Base-by-base conservation (phyloP, 2,797 vertebrate species). In the Molossus alvarezi region DNA sequence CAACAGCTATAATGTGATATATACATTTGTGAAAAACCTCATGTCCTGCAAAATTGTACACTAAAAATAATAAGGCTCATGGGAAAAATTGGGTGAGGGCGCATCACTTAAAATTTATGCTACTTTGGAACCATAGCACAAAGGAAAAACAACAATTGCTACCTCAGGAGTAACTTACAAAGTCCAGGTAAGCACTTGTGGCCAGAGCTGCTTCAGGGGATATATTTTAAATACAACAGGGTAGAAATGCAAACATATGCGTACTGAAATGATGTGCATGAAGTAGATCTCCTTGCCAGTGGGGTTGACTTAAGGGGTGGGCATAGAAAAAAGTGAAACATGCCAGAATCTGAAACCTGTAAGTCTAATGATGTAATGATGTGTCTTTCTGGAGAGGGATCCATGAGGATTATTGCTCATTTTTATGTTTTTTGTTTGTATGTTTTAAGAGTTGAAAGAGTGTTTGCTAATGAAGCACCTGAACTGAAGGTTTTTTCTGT, bases 11-110 rank as follows among this genome's bases (percentile, higher is more conserved):
- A 86, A 27, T 9, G 71, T 55, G 57, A 88, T 58, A 48, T 15
- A 79, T 27, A 57, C 23, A 41, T 85, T 80, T 33, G 29, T 41
- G 65, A 67, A 85, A 90, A 93, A 53, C 20, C 25, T 75, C 58
- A 67, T 58, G 51, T n/a, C 12, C 20, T 80, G 11, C n/a, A 93
- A 85, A 80, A 60, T 23, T 67, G 20, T 73, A 15, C 25, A 60
- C 65, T 85, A 60, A 53, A 90, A 95, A 81, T 67, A 86, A 85
- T 58, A 60, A 11, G 3, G 41, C 12, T 90, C 72, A 73, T 45
- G 25, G 27, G 65, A n/a, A 90, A 80, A 90, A 21, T 48, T 48
- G 20, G 45, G 53, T 88, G 41, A 51, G 25, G 73, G 37, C 53
- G 53, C 9, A 73, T 4, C 81, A 73, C 21, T 79, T 79, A 90